These are phyloP conservation scores for Galerucella nymphaeae DNA, from an alignment of 2,888 invertebrate species.

Conservation along the genomic window DNA sequence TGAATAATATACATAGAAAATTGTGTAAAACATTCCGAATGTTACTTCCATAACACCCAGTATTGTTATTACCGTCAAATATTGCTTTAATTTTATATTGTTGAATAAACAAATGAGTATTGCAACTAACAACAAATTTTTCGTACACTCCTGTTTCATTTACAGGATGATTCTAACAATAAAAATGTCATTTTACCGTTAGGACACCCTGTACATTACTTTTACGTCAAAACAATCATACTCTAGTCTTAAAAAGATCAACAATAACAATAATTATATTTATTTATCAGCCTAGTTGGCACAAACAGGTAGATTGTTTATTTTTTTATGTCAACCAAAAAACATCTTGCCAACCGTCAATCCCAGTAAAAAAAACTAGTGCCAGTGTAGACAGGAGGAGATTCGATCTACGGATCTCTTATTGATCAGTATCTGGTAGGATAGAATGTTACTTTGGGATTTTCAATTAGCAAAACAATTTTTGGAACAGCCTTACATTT, in stretches of 20 bases:
- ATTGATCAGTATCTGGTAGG: no score
- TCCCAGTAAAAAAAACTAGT: no score
- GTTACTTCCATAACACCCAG: conserved; percentile 25
- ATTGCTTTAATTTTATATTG: conserved; percentile 51
- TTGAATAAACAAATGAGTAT: conserved; percentile 47
- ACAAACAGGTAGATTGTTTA: conserved; percentile 23
- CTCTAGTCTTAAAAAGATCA: conserved; percentile 30
- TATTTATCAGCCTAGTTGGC: conserved; percentile 33
- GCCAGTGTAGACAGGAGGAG: no score
- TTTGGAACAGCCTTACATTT: neutral
- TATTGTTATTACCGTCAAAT: conserved; percentile 41
- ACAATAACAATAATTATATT: conserved; percentile 28
- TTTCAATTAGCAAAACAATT: neutral
- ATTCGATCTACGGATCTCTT: no score
- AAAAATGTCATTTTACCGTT: neutral
- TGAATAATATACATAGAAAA: conserved; percentile 13
- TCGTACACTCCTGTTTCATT: conserved; percentile 20
- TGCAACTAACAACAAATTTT: conserved; percentile 29
- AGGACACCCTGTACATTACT: conserved; percentile 30
- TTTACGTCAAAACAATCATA: conserved; percentile 23
- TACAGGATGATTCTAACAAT: conserved; percentile 13
- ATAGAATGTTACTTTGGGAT: neutral
- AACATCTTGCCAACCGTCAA: neutral
- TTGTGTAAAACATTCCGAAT: conserved; percentile 31
- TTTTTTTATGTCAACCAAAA: neutral